phyloP scores from a whole-genome alignment of 2,113 vertebrate species.

The Dipodomys ordii region DNA sequence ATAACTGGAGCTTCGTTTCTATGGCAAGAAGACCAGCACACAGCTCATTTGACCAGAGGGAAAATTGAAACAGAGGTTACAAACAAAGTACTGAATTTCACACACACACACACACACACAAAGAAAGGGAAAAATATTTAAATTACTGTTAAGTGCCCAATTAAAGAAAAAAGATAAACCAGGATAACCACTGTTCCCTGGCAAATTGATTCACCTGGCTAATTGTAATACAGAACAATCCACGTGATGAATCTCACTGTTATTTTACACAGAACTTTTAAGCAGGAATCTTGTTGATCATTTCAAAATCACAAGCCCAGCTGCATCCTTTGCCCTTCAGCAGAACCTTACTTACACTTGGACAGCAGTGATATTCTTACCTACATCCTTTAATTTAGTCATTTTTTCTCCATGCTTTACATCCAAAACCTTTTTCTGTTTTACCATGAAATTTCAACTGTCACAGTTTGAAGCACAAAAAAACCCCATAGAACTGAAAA shows the following conservation, averaged over 20 bases:
- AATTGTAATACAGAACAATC: background rate
- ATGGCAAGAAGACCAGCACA: conserved; percentile 41
- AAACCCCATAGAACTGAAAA: conserved; percentile 59
- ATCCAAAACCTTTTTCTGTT: conserved; percentile 30
- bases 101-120: background rate
- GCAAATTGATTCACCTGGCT: background rate
- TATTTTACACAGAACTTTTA: background rate
- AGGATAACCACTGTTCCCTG: background rate
- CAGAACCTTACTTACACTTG: background rate
- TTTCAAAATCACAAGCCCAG: conserved; percentile 17
- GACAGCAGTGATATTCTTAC: background rate
- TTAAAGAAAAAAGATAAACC: background rate
- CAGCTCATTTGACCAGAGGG: background rate
- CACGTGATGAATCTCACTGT: background rate
- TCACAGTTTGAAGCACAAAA: conserved; percentile 62
- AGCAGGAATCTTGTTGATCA: background rate
- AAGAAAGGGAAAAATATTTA: background rate
- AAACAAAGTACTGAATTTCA: background rate
- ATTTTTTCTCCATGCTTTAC: conserved; percentile 18
- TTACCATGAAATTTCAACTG: conserved; percentile 41
- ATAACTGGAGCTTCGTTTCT: background rate
- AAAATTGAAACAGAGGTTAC: background rate
- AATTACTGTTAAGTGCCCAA: conserved; percentile 27
- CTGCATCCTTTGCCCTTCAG: background rate
- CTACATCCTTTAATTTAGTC: conserved; percentile 36